A percentile compares a stretch with the other conserved stretches of the same genome.
Evolutionary conservation across 2,797 vertebrate species (phyloP).

Genomic region (Hydrophis major): DNA sequence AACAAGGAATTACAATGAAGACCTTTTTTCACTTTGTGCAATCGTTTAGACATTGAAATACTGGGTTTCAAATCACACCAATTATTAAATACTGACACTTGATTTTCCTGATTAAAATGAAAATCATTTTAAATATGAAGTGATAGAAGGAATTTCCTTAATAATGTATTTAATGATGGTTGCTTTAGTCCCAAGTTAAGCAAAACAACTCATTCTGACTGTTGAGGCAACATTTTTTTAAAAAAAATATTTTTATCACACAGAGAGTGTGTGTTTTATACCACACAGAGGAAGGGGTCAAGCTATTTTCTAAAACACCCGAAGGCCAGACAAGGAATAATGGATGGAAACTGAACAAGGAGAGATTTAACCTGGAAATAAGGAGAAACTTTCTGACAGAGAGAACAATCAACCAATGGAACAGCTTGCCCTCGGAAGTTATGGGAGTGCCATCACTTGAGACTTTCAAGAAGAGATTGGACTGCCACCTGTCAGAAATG

Average conservation of each 20-base stretch:
- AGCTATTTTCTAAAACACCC: too few relatives aligned
- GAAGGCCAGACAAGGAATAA: too few relatives aligned
- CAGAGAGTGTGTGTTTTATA: too few relatives aligned
- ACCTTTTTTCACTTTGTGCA: not conserved
- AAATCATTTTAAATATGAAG: not conserved
- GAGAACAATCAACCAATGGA: too few relatives aligned
- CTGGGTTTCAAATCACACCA: not conserved
- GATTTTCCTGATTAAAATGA: constrained; percentile 13
- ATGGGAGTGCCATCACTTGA: too few relatives aligned
- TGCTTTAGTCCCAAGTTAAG: not conserved
- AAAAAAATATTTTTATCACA: not conserved
- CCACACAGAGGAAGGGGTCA: too few relatives aligned
- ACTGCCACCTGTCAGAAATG: too few relatives aligned
- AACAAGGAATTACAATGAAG: not conserved
- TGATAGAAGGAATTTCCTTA: not conserved
- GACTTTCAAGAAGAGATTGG: too few relatives aligned
- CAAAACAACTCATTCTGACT: not conserved
- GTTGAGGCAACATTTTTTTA: not conserved
- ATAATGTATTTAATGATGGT: not conserved
- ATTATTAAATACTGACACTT: not conserved
- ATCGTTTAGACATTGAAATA: not conserved
- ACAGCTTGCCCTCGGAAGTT: too few relatives aligned
- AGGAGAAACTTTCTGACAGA: too few relatives aligned
- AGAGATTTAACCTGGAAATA: too few relatives aligned
- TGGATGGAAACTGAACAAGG: too few relatives aligned